Conservation (phyloP, 1,140 invertebrate species). For the Psilanteris sp. region DNA sequence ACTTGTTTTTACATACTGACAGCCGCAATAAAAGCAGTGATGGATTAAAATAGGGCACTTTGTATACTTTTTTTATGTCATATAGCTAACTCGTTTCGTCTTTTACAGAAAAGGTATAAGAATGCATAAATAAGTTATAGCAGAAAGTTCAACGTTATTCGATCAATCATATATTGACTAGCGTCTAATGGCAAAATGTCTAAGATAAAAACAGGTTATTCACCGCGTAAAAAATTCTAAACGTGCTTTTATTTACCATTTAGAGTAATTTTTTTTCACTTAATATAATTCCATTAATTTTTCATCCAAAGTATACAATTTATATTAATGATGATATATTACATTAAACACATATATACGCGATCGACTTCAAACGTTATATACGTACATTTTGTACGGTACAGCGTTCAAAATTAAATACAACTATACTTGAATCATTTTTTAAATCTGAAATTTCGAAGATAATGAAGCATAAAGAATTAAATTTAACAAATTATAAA, state of each 20-base stretch:
- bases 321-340: no score
- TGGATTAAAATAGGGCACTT: conserved; percentile 33
- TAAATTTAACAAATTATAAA: background rate
- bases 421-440: no score
- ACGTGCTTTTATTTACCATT: conserved; percentile 8
- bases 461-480: conserved; percentile 1
- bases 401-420: no score
- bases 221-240: no score
- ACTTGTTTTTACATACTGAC: conserved; percentile 14
- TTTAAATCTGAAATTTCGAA: background rate
- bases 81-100: conserved; percentile 12
- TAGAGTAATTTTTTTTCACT: background rate
- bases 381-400: no score
- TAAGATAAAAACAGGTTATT: conserved; percentile 1
- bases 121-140: conserved; percentile 24
- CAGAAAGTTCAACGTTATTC: conserved; percentile 4
- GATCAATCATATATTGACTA: conserved; percentile 30
- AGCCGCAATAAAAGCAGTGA: conserved; percentile 21
- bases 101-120: conserved; percentile 3
- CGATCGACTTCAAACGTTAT: no score
- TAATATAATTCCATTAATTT: no score
- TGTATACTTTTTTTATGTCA: conserved; percentile 11
- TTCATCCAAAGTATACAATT: no score
- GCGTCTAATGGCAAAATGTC: conserved; percentile 18
- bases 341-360: no score